Percentiles rank a stretch among this genome's conserved stretches.
Evolutionary conservation across 92 coral and sea anemone species (phyloP).

Genomic region (Porites evermanni): DNA sequence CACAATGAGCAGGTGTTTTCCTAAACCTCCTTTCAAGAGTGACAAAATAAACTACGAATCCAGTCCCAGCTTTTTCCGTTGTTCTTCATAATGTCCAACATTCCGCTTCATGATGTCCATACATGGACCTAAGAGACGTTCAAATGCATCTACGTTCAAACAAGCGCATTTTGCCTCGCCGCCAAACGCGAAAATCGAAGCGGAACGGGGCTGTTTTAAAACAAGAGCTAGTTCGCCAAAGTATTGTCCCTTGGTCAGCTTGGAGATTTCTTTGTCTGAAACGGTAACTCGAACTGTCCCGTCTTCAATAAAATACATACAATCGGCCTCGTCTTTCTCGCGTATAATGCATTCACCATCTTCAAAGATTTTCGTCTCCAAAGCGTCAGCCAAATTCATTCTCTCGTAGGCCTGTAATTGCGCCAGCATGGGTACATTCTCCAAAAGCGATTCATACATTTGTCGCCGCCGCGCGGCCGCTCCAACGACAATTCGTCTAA

Average conservation of each 20-base stretch:
- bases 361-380: slow-evolving; percentile 81
- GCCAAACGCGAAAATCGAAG: slow-evolving; percentile 83
- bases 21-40: slow-evolving; percentile 8
- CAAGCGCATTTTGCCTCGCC: slow-evolving; percentile 86
- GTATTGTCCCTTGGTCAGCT: slow-evolving; percentile 80
- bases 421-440: slow-evolving; percentile 88
- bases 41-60: slow-evolving; percentile 29
- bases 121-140: slow-evolving; percentile 95
- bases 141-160: slow-evolving; percentile 91
- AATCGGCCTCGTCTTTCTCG: slow-evolving; percentile 93
- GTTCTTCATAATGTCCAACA: slow-evolving; percentile 86
- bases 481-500: slow-evolving; percentile 93
- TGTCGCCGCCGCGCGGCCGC: slow-evolving; percentile 91
- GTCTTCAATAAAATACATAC: slow-evolving; percentile 97
- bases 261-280: slow-evolving; percentile 83
- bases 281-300: slow-evolving; percentile 86
- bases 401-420: slow-evolving; percentile 89
- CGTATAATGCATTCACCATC: slow-evolving; percentile 89
- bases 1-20: slow-evolving; percentile 37
- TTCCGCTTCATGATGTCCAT: slow-evolving; percentile 98
- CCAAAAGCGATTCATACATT: slow-evolving; percentile 86
- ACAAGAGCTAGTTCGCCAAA: slow-evolving; percentile 97
- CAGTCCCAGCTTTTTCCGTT: slow-evolving; percentile 88
- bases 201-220: slow-evolving; percentile 95
- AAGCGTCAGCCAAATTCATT: slow-evolving; percentile 93